A percentile compares a stretch with the other conserved stretches of the same genome.
Evolutionary conservation across 2,113 vertebrate genomes (phyloP).

Genomic region (Gyps fulvus): DNA sequence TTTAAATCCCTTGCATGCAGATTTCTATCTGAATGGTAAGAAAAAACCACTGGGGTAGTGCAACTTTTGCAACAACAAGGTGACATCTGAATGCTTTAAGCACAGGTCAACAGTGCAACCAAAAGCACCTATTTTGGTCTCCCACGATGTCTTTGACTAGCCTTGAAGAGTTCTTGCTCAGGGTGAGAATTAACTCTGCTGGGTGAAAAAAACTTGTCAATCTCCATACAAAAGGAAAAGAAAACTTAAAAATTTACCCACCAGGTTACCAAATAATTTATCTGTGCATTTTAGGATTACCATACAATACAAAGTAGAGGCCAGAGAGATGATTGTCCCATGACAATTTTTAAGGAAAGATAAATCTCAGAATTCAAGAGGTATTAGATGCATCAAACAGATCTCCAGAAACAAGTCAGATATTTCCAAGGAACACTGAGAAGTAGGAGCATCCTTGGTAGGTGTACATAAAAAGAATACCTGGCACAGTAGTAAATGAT

Average conservation of each 20-base stretch:
- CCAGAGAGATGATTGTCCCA: not conserved
- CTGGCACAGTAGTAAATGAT: not conserved
- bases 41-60: not conserved
- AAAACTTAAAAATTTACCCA: not conserved
- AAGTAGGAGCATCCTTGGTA: not conserved
- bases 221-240: not conserved
- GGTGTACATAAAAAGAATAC: not conserved
- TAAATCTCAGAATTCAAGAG: not conserved
- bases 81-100: not conserved
- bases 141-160: fast-evolving
- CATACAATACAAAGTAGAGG: not conserved
- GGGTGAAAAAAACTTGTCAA: not conserved
- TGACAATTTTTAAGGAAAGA: not conserved
- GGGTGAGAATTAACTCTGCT: not conserved
- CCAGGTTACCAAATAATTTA: not conserved
- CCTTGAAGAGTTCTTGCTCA: not conserved
- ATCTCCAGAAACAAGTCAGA: not conserved
- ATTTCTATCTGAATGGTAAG: not conserved
- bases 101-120: fast-evolving
- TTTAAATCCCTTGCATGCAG: not conserved
- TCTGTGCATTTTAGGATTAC: not conserved
- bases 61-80: not conserved
- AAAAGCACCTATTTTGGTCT: not conserved
- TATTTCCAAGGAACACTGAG: not conserved
- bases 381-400: not conserved